Conservation (phyloP, 1,140 invertebrate species). For the Solenopsis fugax region DNA sequence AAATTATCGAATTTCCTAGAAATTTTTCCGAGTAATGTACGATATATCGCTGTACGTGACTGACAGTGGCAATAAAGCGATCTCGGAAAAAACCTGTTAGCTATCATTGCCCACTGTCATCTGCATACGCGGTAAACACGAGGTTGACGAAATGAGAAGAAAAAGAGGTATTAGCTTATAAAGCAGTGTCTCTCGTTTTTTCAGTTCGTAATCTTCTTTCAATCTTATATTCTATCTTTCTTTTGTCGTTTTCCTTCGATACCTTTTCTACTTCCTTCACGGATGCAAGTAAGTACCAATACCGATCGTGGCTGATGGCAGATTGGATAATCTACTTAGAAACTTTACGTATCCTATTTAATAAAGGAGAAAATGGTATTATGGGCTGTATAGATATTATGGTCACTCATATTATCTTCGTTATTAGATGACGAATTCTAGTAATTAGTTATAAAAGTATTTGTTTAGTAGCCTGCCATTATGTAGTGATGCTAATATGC, state of each 20-base stretch:
- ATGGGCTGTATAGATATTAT: too few relatives aligned
- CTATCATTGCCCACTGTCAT: neutral
- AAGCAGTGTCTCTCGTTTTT: slow-evolving; percentile 11
- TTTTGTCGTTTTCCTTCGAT: neutral
- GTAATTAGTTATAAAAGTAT: too few relatives aligned
- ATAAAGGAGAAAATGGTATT: too few relatives aligned
- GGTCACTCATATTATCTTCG: too few relatives aligned
- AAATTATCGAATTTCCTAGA: slow-evolving; percentile 1
- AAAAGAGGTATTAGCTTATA: slow-evolving; percentile 1
- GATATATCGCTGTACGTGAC: slow-evolving; percentile 1
- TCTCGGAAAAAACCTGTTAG: slow-evolving; percentile 18
- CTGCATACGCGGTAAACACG: slow-evolving; percentile 41
- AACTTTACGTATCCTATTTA: neutral
- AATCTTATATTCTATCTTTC: neutral
- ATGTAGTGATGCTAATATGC: too few relatives aligned
- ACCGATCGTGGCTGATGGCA: neutral
- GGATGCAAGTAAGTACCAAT: neutral
- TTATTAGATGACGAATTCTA: too few relatives aligned
- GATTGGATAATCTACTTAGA: neutral
- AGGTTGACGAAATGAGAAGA: slow-evolving; percentile 24
- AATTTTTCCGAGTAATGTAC: neutral
- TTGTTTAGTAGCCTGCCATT: too few relatives aligned
- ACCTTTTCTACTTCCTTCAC: neutral
- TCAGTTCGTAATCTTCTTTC: neutral
- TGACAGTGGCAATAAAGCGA: neutral